Conservation (phyloP, 2,797 vertebrate species). For the Leptodactylus fallax region DNA sequence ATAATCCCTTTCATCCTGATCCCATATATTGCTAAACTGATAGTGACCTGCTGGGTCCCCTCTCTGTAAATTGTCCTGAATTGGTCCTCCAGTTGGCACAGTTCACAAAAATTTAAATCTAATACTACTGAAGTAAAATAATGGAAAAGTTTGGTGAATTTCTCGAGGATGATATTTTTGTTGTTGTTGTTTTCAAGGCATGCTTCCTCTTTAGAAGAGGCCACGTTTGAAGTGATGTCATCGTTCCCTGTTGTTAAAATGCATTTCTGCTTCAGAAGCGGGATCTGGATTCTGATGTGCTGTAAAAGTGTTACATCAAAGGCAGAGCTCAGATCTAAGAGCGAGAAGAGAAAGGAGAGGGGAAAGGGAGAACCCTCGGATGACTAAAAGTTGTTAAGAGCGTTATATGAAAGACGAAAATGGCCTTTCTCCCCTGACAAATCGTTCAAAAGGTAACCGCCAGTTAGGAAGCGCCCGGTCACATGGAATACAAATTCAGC, state of each 20-base stretch:
- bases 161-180: conserved; percentile 9
- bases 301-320: conserved; percentile 77
- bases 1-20: too few species aligned
- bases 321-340: conserved; percentile 69
- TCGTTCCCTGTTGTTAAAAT: conserved; percentile 72
- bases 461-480: conserved; percentile 77
- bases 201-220: conserved; percentile 66
- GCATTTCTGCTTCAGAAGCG: conserved; percentile 75
- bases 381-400: conserved; percentile 80
- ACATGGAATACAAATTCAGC: conserved; percentile 78
- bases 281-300: conserved; percentile 75
- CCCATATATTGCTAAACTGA: too few species aligned
- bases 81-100: too few species aligned
- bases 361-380: conserved; percentile 70
- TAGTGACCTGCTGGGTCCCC: too few species aligned
- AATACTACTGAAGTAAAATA: conserved; percentile 43
- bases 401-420: conserved; percentile 76
- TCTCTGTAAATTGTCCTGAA: too few species aligned
- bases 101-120: not conserved
- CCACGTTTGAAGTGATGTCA: conserved; percentile 76
- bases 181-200: conserved; percentile 67
- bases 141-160: conserved; percentile 11
- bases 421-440: conserved; percentile 77
- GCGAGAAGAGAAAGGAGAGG: conserved; percentile 62
- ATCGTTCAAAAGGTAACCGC: conserved; percentile 79